Conservation (phyloP, 2,113 vertebrate genomes). For the Thamnaconus septentrionalis region DNA sequence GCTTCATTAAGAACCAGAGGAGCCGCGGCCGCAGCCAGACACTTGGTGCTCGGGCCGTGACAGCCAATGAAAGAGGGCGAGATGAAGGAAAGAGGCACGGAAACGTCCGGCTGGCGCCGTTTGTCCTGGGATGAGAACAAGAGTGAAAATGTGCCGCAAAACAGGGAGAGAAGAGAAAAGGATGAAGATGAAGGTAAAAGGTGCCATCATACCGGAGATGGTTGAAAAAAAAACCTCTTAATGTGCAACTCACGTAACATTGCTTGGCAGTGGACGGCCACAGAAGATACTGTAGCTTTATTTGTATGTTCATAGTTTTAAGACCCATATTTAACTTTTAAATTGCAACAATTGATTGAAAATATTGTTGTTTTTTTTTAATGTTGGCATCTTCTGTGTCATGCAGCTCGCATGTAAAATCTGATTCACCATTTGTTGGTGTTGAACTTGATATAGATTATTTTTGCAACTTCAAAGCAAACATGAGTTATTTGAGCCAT, state of each 20-base stretch:
- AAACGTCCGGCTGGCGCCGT: neutral
- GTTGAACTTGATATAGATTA: no score
- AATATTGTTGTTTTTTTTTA: no score
- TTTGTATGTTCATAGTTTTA: neutral
- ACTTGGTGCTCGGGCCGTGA: conserved; percentile 1
- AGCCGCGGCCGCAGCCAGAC: conserved; percentile 20
- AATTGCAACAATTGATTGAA: no score
- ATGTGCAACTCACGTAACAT: conserved; percentile 8
- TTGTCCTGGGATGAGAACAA: neutral
- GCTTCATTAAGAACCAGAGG: conserved; percentile 49
- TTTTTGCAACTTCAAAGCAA: no score
- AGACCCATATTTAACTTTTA: no score
- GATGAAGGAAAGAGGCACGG: neutral
- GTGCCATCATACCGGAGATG: conserved; percentile 1
- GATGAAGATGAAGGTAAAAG: conserved; percentile 9
- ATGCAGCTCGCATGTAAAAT: no score
- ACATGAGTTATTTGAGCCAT: no score
- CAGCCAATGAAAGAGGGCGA: neutral
- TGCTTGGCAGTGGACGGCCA: conserved; percentile 48
- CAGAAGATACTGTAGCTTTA: conserved; percentile 37
- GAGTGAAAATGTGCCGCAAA: neutral
- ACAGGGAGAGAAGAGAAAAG: neutral
- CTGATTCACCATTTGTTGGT: no score
- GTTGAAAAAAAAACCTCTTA: conserved; percentile 22
- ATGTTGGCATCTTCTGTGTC: no score